Evolutionary conservation across 2,888 invertebrate species (phyloP), one percentile per base, ranked within the genome.

Genomic region (Geophilus truncorum): DNA sequence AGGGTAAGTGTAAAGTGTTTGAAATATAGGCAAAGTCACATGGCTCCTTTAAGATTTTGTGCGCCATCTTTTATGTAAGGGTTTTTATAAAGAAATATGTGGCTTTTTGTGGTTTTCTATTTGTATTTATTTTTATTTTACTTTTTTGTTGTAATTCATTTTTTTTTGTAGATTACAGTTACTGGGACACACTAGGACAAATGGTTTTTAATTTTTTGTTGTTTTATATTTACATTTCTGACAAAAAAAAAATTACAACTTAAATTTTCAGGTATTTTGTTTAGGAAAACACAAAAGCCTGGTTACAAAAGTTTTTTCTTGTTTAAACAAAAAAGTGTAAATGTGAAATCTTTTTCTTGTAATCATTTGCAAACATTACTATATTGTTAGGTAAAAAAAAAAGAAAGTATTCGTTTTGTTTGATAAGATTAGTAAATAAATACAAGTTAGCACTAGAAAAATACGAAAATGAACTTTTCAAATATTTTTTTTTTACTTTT

Each of bases 351-450:
- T 57, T 57, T 57, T 57, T 57, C 57, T 57, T 57, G 57, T 57
- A 57, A 57, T 57, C 57, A 57, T 57, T 57, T 57, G 57, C 57
- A 57, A n/a, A 21, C 57, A 57, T 57, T 57, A 57, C 40, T 40
- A 40, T 57, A 57, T 57, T 57, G 57, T 57, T 57, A 57, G 57
- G 57, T 23, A 57, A 23, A 57, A 57, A 57, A 57, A 51, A 21
- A 57, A 57, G 21, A 10, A 57, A 57, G 23, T 57, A 57, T 57
- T 57, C 57, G 57, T 57, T 57, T 57, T 57, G 57, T 57, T 57
- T 57, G 18, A 57, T 57, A 57, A 57, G 10, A 57, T 57, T 57
- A 57, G 57, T 57, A 57, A 57, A 57, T 57, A 57, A 57, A 57
- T 23, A 57, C 23, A 57, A 57, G 57, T 57, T 57, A 57, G 57